A percentile compares a stretch with the other conserved stretches of the same genome.
Conservation (phyloP, 2,797 vertebrate genomes). For the Spheniscus humboldti region DNA sequence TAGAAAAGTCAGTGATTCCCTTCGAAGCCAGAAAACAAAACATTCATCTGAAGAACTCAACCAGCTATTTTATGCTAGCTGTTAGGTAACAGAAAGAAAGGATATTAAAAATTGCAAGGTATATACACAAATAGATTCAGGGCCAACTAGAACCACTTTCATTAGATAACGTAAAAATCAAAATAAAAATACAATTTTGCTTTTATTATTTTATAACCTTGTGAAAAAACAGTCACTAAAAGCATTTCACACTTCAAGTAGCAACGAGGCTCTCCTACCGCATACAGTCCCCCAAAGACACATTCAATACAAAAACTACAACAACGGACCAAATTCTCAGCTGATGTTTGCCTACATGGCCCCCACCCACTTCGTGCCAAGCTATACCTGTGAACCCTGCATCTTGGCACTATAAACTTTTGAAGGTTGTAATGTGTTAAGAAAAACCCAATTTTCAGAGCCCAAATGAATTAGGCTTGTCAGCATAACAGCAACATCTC, state of each 20-base stretch:
- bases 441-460: neutral
- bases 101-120: neutral
- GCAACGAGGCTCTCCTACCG: accelerated
- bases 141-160: neutral
- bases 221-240: neutral
- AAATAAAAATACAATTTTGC: neutral
- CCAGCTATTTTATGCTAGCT: neutral
- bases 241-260: neutral
- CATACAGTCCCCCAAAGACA: neutral
- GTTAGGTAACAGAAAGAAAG: neutral
- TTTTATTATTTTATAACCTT: neutral
- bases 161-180: neutral
- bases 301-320: neutral
- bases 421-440: neutral
- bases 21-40: neutral
- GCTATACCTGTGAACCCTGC: neutral
- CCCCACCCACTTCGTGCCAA: neutral
- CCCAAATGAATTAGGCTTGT: neutral
- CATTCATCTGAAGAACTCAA: neutral
- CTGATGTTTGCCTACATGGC: neutral
- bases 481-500: neutral
- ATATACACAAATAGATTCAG: neutral
- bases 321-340: neutral
- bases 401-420: neutral
- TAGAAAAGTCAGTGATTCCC: neutral